Evolutionary conservation across 1,140 invertebrate genomes (phyloP), one percentile per base, ranked within the genome.

Genomic region (Odontomachus brunneus): DNA sequence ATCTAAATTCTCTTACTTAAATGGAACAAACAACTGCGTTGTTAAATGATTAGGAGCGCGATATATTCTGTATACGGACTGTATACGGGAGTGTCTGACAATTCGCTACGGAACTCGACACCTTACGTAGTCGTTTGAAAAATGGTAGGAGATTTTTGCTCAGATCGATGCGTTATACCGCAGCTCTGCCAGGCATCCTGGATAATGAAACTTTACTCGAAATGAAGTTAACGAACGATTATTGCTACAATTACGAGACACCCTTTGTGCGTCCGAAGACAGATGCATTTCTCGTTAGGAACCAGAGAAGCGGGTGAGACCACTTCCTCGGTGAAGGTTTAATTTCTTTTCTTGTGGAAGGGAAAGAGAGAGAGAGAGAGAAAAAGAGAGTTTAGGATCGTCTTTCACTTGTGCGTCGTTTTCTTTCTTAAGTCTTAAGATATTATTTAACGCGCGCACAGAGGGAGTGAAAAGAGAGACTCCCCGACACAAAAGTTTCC

Each of bases 341-440:
- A 67, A 78, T 78, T 78, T 69, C 75, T 69, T 55, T 69, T 15
- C 63, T 78, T 33, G 51, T 44, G 38, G 9, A 7, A 44, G 38
- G 9, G 38, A 44, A 7, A 44, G 38, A 11, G 9, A 44, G 38
- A 44, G 9, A 44, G 38, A 44, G 38, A 44, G 38, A 44, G 38
- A 44, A 7, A 44, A 11, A 44, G 38, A n/a, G 74, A 69, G 63
- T n/a, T 69, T 57, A 12, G 63, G 49, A 69, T 78, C 49, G 63
- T 69, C 75, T 78, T 69, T 78, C 63, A 55, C 49, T 67, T 3
- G n/a, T n/a, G 26, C 44, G 44, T 75, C 44, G 49, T 19, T 69
- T 78, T 78, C 63, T 78, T 75, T 75, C 57, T 75, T 75, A 65
- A 75, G 73, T 78, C 63, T 63, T 17, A 15, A 29, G 63, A 67